These are phyloP conservation scores for Hydrochoerus hydrochaeris DNA, from an alignment of 2,113 vertebrate genomes.

Conservation along the genomic window DNA sequence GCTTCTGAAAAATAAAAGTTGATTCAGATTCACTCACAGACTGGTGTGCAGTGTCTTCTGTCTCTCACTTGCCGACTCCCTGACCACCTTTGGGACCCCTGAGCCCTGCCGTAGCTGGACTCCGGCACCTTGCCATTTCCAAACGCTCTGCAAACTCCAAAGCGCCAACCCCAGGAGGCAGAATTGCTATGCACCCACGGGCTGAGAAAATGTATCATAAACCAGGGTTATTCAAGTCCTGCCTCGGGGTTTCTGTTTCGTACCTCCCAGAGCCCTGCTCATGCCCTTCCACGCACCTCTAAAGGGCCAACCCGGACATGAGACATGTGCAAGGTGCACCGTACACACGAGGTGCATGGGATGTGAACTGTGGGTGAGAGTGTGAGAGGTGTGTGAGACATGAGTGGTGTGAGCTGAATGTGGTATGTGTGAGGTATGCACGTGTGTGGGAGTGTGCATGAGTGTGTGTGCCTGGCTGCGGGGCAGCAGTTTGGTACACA, in stretches of 20 bases:
- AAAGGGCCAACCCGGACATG: background rate
- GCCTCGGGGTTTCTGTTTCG: background rate
- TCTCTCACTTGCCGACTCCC: no score
- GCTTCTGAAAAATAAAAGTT: no score
- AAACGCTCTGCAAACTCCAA: fast-evolving
- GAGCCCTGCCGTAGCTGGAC: no score
- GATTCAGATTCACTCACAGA: no score
- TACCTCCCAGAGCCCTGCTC: background rate
- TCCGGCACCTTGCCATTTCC: background rate
- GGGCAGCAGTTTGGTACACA: background rate
- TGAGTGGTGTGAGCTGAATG: background rate
- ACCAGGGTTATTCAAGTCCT: background rate
- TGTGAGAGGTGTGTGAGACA: no score
- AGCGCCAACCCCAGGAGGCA: fast-evolving
- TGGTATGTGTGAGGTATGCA: background rate
- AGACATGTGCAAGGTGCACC: background rate
- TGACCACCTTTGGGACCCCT: no score
- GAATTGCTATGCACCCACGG: background rate
- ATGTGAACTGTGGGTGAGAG: background rate
- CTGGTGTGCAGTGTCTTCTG: no score
- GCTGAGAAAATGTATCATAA: background rate
- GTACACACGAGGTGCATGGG: background rate
- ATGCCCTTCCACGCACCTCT: background rate
- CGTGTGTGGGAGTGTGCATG: background rate
- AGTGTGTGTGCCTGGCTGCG: background rate